Base-by-base conservation (phyloP, 1,140 invertebrate genomes). In the Physella acuta region DNA sequence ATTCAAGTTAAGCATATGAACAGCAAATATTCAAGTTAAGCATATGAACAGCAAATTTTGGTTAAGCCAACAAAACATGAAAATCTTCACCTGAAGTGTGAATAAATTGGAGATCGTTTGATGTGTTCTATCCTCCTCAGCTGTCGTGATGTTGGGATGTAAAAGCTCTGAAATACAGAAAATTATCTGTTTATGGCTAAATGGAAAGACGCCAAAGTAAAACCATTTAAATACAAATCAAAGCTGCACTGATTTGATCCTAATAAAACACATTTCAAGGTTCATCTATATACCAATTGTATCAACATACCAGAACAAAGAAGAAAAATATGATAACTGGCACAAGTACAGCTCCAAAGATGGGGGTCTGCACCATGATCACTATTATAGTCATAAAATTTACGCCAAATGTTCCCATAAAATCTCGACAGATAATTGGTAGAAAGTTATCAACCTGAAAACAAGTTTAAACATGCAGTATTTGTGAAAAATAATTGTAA, bases 341-440 rank as follows among this genome's bases (percentile, higher is more conserved):
- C 2, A 76, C 16, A 0, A 73, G 49, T 24, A 72, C 73, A 28
- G 68, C 69, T 0, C 84, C 73, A 75, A 90, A 90, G 1, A 86
- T 74, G 16, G 88, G 88, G 3, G 87, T 89, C 61, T 86, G 82
- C 62, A 85, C 82, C 49, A 80, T 49, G 14, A 78, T 75, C n/a
- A 84, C 68, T 79, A 95, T 88, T 68, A 98, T 84, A 5, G 94
- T 95, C 36, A 91, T 91, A 70, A 95, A 80, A 11, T 95, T 93
- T 90, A 94, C 85, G 77, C 90, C 89, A 52, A 80, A 67, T 2
- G 71, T 75, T 36, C 68, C 67, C 11, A 84, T 63, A 62, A 74
- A 82, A 24, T 69, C 73, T 24, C 77, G 67, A 28, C 83, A 71
- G 11, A 75, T 70, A 0, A 71, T 53, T 49, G 78, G 81, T 11